Percentiles rank a stretch among this genome's conserved stretches.
Evolutionary conservation across 2,888 invertebrate species (phyloP).

Genomic region (Periphyllus acericola): DNA sequence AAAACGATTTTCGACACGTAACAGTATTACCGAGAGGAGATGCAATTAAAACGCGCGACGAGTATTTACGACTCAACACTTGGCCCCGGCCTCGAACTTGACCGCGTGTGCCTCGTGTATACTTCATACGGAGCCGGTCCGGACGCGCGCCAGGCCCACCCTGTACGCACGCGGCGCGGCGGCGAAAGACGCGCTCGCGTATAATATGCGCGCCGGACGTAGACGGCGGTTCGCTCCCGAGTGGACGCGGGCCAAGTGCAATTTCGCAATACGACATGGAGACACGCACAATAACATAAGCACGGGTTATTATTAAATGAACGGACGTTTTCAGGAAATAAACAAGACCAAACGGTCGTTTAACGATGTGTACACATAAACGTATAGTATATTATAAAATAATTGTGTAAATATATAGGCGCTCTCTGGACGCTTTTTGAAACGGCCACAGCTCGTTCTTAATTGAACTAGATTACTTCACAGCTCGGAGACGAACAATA

Average conservation of each 20-base stretch:
- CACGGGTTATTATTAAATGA: background rate
- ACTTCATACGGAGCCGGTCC: too few relatives aligned
- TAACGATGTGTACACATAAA: background rate
- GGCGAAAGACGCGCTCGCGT: background rate
- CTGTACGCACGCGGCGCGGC: too few relatives aligned
- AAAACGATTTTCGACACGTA: too few relatives aligned
- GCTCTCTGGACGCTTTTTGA: background rate
- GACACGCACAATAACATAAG: background rate
- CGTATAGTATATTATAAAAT: too few relatives aligned
- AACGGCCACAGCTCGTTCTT: background rate
- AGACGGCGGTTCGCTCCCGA: background rate
- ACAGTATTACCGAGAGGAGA: too few relatives aligned
- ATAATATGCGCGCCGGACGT: too few relatives aligned
- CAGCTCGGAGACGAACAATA: background rate
- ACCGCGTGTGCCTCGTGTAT: too few relatives aligned
- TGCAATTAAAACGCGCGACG: too few relatives aligned
- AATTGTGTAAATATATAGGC: too few relatives aligned
- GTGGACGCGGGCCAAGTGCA: background rate
- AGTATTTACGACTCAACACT: too few relatives aligned
- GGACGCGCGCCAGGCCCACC: too few relatives aligned
- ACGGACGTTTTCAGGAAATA: background rate
- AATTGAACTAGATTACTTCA: conserved; percentile 2
- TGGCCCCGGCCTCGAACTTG: too few relatives aligned
- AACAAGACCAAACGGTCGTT: background rate
- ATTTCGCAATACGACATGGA: background rate